Evolutionary conservation across 2,113 vertebrate species (phyloP).

Genomic region (Colinus virginianus): DNA sequence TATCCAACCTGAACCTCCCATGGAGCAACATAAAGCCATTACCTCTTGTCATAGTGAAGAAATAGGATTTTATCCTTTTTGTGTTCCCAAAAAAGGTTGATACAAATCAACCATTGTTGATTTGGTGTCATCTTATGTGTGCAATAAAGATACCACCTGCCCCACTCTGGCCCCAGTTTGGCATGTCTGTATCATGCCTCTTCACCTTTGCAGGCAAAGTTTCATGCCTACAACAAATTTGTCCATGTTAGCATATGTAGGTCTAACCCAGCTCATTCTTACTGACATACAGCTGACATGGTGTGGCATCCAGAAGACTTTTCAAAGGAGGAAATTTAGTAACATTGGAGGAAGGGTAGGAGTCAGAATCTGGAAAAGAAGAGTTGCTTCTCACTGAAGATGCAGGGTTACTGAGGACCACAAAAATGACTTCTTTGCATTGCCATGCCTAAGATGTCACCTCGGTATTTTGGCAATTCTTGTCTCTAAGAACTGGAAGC

Average conservation of each 20-base stretch:
- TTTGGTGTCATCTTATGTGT: background rate
- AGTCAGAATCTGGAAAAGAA: background rate
- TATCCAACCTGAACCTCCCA: too few relatives aligned
- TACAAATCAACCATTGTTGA: background rate
- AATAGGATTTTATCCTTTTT: background rate
- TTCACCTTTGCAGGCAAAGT: background rate
- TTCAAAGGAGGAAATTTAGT: background rate
- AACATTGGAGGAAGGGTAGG: background rate
- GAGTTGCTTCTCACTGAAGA: background rate
- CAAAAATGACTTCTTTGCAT: background rate
- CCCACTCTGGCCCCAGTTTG: background rate
- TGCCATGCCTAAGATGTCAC: background rate
- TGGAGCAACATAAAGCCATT: too few relatives aligned
- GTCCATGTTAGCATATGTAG: background rate
- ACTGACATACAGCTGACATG: background rate
- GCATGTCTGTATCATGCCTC: background rate
- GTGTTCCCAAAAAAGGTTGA: background rate
- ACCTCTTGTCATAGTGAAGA: too few relatives aligned
- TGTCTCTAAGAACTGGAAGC: background rate
- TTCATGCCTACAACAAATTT: background rate
- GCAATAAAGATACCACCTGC: background rate
- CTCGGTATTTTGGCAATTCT: background rate
- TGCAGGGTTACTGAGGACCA: background rate
- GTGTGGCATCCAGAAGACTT: background rate
- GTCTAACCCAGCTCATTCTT: background rate